Evolutionary conservation across 1,140 invertebrate species (phyloP).

Genomic region (Agrilus planipennis): DNA sequence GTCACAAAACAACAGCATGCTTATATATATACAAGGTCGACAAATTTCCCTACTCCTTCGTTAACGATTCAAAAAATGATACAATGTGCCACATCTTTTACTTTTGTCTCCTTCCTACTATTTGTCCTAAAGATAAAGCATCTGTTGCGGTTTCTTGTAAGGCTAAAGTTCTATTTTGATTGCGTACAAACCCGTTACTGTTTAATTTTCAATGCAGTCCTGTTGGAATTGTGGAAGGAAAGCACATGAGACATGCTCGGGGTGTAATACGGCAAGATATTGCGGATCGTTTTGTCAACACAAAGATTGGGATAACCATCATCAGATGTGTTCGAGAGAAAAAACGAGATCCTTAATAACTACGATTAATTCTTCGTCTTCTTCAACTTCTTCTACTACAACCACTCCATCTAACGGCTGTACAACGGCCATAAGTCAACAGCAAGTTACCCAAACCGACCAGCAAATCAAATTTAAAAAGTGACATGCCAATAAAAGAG

Average conservation of each 20-base stretch:
- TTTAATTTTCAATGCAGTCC: no score
- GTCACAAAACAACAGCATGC: no score
- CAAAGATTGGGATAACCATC: conserved; percentile 83
- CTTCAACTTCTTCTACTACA: conserved; percentile 14
- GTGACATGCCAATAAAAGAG: conserved; percentile 19
- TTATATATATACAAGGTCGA: no score
- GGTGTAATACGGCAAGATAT: conserved; percentile 86
- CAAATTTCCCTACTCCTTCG: no score
- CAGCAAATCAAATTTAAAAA: conserved; percentile 23
- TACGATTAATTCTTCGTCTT: no score
- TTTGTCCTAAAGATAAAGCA: no score
- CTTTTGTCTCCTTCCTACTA: no score
- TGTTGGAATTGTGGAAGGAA: conserved; percentile 96
- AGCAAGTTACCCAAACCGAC: conserved; percentile 6
- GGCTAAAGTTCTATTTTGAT: no score
- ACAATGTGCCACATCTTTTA: no score
- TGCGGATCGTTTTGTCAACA: conserved; percentile 94
- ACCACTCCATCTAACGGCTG: conserved; percentile 3
- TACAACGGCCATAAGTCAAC: conserved; percentile 2
- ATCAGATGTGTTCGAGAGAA: conserved; percentile 35
- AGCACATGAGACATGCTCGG: conserved; percentile 88
- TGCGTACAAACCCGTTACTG: no score
- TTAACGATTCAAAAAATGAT: no score
- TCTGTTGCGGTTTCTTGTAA: no score
- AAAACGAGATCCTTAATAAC: conserved; percentile 18